phyloP scores from a whole-genome alignment of 2,797 vertebrate genomes.

The Enteromius trimaculatus region DNA sequence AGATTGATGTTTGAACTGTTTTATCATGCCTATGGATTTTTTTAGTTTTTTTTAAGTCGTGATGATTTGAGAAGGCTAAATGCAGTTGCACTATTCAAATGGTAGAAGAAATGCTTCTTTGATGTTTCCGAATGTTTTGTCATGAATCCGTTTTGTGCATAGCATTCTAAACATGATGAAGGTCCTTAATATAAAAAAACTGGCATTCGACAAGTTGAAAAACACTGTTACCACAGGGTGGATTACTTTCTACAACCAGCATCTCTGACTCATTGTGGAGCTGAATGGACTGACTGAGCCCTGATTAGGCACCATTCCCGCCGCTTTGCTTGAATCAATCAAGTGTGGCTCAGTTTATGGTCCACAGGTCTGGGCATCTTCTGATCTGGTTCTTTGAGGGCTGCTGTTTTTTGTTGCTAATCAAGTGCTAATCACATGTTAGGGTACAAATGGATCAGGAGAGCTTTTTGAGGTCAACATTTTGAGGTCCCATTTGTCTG shows the following conservation, averaged over 20 bases:
- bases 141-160: background rate
- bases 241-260: constrained; percentile 40
- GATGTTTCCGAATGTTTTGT: background rate
- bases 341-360: constrained; percentile 62
- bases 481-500: constrained; percentile 33
- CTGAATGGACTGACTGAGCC: constrained; percentile 19
- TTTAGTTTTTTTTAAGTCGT: no score
- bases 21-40: no score
- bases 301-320: constrained; percentile 53
- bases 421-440: constrained; percentile 63
- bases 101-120: background rate
- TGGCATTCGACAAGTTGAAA: background rate
- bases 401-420: constrained; percentile 47
- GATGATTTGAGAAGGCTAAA: no score
- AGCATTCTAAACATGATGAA: background rate
- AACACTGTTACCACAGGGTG: constrained; percentile 12
- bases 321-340: constrained; percentile 56
- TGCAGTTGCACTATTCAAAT: background rate
- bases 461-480: constrained; percentile 32
- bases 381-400: constrained; percentile 32
- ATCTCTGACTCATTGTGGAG: constrained; percentile 31
- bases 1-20: no score
- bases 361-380: constrained; percentile 57
- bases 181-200: no score
- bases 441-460: constrained; percentile 30